Percentiles rank a stretch among this genome's conserved stretches.
These are phyloP conservation scores for Olivierus martensii DNA, from an alignment of 1,140 invertebrate species.

Conservation along the genomic window DNA sequence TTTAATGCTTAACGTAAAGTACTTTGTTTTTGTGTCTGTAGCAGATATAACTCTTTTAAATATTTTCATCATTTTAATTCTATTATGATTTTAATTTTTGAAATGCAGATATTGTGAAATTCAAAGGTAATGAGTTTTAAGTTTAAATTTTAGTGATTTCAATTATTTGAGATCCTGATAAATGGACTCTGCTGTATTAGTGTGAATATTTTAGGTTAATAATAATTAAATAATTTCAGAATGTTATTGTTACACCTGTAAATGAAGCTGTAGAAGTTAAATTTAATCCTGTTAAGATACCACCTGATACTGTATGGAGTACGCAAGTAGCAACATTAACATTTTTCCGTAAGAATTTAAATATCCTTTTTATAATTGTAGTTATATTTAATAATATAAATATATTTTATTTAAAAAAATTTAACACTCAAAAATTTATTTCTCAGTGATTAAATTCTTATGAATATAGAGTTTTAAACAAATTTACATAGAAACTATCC, in stretches of 20 bases:
- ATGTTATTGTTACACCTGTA: conserved; percentile 41
- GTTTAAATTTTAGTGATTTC: no score
- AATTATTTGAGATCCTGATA: no score
- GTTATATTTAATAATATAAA: not conserved
- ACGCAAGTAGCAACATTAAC: conserved; percentile 53
- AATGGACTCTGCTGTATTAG: not conserved
- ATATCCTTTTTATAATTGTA: not conserved
- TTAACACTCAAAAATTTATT: no score
- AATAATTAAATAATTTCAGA: conserved; percentile 27
- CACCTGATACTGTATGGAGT: conserved; percentile 43
- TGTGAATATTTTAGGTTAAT: not conserved
- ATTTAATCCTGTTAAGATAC: conserved; percentile 43
- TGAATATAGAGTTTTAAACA: not conserved
- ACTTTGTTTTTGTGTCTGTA: no score
- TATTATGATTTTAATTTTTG: no score
- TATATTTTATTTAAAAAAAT: no score
- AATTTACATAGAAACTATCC: not conserved
- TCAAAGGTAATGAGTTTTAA: no score
- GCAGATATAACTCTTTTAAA: no score
- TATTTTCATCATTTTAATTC: no score
- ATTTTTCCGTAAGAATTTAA: conserved; percentile 42
- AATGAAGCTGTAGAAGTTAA: conserved; percentile 37
- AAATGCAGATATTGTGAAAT: no score
- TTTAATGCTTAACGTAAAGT: no score
- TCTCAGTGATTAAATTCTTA: not conserved